These are phyloP conservation scores for Eriocheir sinensis DNA, from an alignment of 1,140 invertebrate species.

Conservation along the genomic window DNA sequence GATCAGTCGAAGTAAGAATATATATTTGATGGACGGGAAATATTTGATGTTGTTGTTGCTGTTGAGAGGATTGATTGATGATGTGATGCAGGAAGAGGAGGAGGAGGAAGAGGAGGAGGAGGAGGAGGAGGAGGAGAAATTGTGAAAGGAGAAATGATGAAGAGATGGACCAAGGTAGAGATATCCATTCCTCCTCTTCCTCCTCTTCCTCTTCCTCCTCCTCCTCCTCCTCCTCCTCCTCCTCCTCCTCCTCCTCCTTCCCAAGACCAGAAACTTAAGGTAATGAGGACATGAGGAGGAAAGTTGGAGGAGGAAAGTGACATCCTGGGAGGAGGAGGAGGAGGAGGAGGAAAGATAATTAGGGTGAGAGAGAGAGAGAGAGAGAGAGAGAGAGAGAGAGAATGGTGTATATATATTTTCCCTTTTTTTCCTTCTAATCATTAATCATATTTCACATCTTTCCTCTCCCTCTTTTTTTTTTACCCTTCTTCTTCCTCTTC, in stretches of 20 bases:
- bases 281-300: neutral
- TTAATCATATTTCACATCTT: neutral
- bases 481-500: neutral
- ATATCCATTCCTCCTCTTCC: neutral
- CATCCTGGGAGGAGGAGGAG: conserved; percentile 36
- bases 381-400: neutral
- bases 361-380: neutral
- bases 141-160: neutral
- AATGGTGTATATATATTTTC: neutral
- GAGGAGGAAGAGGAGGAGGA: neutral
- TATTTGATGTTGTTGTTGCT: neutral
- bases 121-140: neutral
- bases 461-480: neutral
- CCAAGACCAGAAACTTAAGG: neutral
- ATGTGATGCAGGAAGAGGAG: neutral
- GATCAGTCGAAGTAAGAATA: no score
- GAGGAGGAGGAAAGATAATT: neutral
- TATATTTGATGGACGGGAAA: no score
- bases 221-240: neutral
- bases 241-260: no score
- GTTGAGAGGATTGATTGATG: neutral
- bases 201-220: no score
- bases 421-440: neutral
- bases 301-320: conserved; percentile 30
- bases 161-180: neutral